Evolutionary conservation across 2,888 invertebrate genomes (phyloP), one percentile per base, ranked within the genome.

Genomic region (Cephonodes hylas): DNA sequence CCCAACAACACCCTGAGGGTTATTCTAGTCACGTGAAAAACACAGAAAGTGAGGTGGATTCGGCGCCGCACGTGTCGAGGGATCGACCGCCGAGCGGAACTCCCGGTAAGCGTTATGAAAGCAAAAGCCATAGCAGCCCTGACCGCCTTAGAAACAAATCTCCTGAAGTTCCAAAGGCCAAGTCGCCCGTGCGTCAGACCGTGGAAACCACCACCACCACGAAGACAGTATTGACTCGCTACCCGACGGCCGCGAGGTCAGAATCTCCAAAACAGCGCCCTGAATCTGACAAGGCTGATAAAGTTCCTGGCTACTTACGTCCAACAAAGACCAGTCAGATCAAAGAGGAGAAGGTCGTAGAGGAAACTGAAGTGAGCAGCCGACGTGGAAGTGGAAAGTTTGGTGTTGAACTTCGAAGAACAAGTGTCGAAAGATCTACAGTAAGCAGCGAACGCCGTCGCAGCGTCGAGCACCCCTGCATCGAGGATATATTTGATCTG

Each of bases 401-500:
- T 75, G 96, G 96, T 34, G 94, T 96, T 6, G 95, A 95, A 58
- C 85, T 95, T 27, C 93, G 93, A 25, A 91, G 93, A 63, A 94
- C 94, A 1, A 93, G 94, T 70, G 89, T 93, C 7, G 93, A 93
- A 66, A 86, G 92, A 66, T 84, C 88, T 1, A 84, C 90, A 5
- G 79, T 80, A n/a, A 91, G 88, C 66, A 89, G 87, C 62, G 89
- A 91, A 68, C 88, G 93, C 61, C 88, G 90, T 38, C 87, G 91
- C 72, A 91, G 93, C 65, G 83, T 88, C 44, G 93, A 93, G 60
- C 91, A 93, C 69, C 88, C 93, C 70, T 93, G 94, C 74, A 94
- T 96, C 70, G 96, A 96, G 84, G 95, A 96, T 69, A 95, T 96
- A 67, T 95, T 93, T 70, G 96, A 96, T 73, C 76, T 96, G 68